These are phyloP conservation scores for Ophion ventricosus DNA, from an alignment of 2,888 invertebrate species.

Conservation along the genomic window DNA sequence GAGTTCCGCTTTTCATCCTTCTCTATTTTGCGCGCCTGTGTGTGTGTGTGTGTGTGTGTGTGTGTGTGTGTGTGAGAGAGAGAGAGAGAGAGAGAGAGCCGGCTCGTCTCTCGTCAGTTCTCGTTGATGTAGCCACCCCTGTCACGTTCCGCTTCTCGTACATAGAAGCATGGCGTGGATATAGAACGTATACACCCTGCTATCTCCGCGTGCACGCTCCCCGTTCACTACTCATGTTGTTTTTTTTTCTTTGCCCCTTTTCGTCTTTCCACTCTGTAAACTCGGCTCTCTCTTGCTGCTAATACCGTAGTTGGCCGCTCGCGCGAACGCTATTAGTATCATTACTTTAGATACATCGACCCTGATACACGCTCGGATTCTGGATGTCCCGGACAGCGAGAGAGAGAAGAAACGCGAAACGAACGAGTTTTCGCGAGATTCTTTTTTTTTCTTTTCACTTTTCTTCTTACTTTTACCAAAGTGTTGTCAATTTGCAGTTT, in stretches of 20 bases:
- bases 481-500: no score
- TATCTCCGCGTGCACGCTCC: constrained; percentile 27
- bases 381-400: background rate
- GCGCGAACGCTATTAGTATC: constrained; percentile 64
- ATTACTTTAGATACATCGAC: constrained; percentile 51
- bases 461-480: no score
- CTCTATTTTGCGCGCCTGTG: constrained; percentile 34
- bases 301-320: constrained; percentile 60
- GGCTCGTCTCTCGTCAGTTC: constrained; percentile 57
- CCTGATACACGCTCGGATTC: background rate
- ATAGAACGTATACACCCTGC: constrained; percentile 6
- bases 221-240: constrained; percentile 29
- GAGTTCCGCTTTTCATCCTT: constrained; percentile 43
- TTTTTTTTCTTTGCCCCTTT: constrained; percentile 32
- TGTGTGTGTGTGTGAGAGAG: constrained; percentile 9
- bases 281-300: constrained; percentile 56
- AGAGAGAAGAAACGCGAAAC: background rate
- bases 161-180: constrained; percentile 28
- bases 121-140: constrained; percentile 60
- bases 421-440: background rate
- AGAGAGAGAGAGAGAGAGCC: background rate
- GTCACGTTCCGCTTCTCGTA: constrained; percentile 58
- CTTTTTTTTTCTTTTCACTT: no score
- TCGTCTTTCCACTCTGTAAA: constrained; percentile 49
- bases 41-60: background rate